These are phyloP conservation scores for Chymomyza procnemis DNA, from an alignment of 2,888 invertebrate species.

Conservation along the genomic window DNA sequence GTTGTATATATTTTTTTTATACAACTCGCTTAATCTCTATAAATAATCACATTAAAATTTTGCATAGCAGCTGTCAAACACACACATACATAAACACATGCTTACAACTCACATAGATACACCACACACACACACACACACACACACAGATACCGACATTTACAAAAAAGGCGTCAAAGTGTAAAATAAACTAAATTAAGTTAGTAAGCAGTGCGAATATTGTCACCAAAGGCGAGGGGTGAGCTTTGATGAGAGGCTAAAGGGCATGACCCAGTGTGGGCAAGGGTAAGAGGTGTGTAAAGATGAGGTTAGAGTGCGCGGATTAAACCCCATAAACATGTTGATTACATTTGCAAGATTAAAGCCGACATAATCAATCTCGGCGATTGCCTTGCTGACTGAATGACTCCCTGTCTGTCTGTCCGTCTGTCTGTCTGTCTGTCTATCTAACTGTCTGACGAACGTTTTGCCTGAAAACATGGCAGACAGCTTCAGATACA, in stretches of 20 bases:
- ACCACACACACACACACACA: not conserved
- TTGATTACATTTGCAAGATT: constrained; percentile 62
- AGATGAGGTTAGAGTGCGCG: not conserved
- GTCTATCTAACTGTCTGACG: constrained; percentile 32
- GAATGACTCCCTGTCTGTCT: constrained; percentile 21
- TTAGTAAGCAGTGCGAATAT: constrained; percentile 25
- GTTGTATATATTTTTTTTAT: not conserved
- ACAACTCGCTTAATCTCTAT: constrained; percentile 1
- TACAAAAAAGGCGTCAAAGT: constrained; percentile 2
- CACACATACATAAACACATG: not conserved
- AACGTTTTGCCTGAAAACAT: not conserved
- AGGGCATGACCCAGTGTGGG: not conserved
- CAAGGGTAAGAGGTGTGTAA: not conserved
- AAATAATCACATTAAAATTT: constrained; percentile 18
- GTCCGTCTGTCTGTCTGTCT: constrained; percentile 23
- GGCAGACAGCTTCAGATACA: not conserved
- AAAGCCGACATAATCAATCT: constrained; percentile 66
- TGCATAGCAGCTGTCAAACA: not conserved
- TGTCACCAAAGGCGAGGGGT: constrained; percentile 12
- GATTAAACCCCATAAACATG: constrained; percentile 41
- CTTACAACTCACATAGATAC: no score
- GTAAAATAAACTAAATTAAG: constrained; percentile 42
- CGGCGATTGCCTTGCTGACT: constrained; percentile 46
- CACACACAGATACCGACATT: not conserved
- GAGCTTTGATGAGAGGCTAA: not conserved